Percentiles rank a stretch among this genome's conserved stretches.
phyloP scores from a whole-genome alignment of 2,797 vertebrate genomes.

The Sparus aurata region DNA sequence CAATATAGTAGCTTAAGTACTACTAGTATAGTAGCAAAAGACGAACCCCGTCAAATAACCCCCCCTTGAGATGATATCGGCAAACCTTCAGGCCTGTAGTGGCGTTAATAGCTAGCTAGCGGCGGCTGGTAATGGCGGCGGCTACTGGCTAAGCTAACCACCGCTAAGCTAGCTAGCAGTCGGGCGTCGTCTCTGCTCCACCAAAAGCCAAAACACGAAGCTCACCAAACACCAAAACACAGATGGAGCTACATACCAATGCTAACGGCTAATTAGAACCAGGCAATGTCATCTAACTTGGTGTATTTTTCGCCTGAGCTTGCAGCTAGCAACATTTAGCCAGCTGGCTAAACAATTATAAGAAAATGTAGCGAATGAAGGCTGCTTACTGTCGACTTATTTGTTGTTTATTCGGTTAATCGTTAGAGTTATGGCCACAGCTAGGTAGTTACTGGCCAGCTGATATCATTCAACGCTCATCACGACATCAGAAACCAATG shows the following conservation, averaged over 20 bases:
- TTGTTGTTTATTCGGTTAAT: neutral
- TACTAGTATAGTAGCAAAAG: too few relatives aligned
- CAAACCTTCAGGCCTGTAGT: constrained; percentile 48
- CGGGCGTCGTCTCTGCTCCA: constrained; percentile 78
- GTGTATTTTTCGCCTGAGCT: neutral
- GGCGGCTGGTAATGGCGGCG: constrained; percentile 75
- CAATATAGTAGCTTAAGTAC: rapidly evolving
- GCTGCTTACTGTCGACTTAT: neutral
- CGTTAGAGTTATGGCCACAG: neutral
- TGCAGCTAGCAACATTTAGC: neutral
- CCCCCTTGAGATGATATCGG: neutral
- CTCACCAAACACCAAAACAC: neutral
- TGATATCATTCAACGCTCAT: neutral
- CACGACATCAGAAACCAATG: too few relatives aligned
- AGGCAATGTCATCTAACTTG: rapidly evolving
- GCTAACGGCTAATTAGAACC: neutral
- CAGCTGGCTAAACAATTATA: neutral
- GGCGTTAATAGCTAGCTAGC: constrained; percentile 34
- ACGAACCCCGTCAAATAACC: rapidly evolving
- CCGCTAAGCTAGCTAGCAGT: constrained; percentile 48
- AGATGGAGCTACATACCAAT: too few relatives aligned
- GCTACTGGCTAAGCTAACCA: constrained; percentile 56
- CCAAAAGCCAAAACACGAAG: constrained; percentile 29
- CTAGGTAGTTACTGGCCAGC: neutral
- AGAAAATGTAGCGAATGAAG: neutral